phyloP scores from a whole-genome alignment of 2,113 vertebrate species.

The Marmota monax region DNA sequence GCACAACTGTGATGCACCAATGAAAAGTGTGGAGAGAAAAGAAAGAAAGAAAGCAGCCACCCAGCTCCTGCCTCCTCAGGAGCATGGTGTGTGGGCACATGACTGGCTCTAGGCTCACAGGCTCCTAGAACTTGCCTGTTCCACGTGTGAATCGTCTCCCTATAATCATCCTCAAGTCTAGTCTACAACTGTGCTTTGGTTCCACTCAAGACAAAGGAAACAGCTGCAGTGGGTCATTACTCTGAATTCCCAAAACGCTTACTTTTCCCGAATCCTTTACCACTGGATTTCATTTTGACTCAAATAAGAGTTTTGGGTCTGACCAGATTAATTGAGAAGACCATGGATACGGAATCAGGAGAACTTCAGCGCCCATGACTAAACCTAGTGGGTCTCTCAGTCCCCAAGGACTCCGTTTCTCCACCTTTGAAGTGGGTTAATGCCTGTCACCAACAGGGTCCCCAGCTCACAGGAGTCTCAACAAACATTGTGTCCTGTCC shows the following conservation, averaged over 20 bases:
- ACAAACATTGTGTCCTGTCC: neutral
- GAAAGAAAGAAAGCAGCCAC: neutral
- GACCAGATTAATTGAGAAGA: neutral
- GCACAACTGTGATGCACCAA: too few relatives aligned
- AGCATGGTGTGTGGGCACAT: neutral
- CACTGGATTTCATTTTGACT: neutral
- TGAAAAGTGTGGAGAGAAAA: too few relatives aligned
- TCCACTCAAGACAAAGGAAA: conserved; percentile 15
- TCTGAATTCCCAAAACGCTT: neutral
- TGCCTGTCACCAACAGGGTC: too few relatives aligned
- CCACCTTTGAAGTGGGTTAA: neutral
- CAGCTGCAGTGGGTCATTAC: neutral
- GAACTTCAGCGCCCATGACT: neutral
- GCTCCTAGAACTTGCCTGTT: neutral
- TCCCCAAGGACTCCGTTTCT: neutral
- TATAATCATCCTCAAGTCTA: neutral
- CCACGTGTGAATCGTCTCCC: neutral
- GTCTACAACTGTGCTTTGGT: neutral
- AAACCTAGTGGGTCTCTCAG: neutral
- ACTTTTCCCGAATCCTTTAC: neutral
- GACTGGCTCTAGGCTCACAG: neutral
- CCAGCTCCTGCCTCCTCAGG: neutral
- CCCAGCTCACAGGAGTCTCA: neutral
- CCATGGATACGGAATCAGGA: neutral
- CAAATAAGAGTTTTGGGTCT: neutral